A percentile compares a stretch with the other conserved stretches of the same genome.
Evolutionary conservation across 2,113 vertebrate species (phyloP).

Genomic region (Fregata magnificens): DNA sequence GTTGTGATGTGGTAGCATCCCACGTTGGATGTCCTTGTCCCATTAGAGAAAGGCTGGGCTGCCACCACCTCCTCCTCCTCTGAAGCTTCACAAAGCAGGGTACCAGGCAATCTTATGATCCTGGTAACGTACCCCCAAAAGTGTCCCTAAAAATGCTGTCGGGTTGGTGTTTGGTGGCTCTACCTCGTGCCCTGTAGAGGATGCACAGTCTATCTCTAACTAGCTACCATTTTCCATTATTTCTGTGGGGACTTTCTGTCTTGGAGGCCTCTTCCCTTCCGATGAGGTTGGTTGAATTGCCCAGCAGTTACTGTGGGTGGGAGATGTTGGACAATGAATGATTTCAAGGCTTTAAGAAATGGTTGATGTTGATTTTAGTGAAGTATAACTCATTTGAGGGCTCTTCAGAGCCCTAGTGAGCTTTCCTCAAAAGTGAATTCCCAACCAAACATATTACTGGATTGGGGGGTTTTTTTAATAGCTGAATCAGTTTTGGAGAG

Average conservation of each 20-base stretch:
- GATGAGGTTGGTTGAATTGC: neutral
- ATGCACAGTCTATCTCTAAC: neutral
- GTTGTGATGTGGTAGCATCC: neutral
- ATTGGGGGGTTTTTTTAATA: neutral
- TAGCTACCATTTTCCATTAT: neutral
- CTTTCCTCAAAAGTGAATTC: neutral
- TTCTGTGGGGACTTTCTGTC: neutral
- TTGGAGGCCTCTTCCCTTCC: neutral
- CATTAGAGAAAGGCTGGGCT: neutral
- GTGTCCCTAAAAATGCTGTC: neutral
- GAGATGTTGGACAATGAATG: neutral
- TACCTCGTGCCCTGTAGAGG: neutral
- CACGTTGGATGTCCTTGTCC: neutral
- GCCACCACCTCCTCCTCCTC: neutral
- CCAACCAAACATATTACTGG: neutral
- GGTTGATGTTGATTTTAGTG: neutral
- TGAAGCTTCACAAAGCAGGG: neutral
- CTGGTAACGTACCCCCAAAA: fast-evolving
- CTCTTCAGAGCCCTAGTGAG: neutral
- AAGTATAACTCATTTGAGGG: neutral
- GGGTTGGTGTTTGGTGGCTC: neutral
- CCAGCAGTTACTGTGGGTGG: neutral
- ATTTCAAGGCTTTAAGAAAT: neutral
- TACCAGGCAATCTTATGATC: neutral
- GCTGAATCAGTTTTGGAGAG: neutral